A percentile compares a stretch with the other conserved stretches of the same genome.
phyloP scores from a whole-genome alignment of 2,797 vertebrate genomes.

The Vespertilio murinus region DNA sequence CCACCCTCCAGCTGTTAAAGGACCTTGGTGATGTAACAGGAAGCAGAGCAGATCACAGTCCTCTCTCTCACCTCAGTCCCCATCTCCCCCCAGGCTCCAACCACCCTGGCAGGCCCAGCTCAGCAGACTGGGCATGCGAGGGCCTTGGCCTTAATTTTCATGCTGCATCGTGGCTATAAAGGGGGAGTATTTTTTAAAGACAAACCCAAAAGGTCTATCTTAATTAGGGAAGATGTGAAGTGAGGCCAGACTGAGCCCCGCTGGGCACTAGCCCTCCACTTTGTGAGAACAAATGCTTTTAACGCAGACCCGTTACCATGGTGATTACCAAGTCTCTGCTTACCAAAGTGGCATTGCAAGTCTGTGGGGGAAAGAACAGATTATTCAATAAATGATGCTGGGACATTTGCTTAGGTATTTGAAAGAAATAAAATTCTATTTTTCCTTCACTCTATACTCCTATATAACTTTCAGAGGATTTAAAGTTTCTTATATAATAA shows the following conservation, averaged over 20 bases:
- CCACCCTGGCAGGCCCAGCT: background rate
- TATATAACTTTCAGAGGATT: slow-evolving; percentile 24
- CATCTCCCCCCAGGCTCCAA: background rate
- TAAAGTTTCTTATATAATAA: background rate
- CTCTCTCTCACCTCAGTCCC: background rate
- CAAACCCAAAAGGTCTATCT: slow-evolving; percentile 40
- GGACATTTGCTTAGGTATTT: slow-evolving; percentile 65
- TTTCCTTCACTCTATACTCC: slow-evolving; percentile 49
- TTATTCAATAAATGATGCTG: slow-evolving; percentile 30
- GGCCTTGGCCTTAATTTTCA: background rate
- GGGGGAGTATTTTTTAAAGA: background rate
- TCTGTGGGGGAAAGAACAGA: slow-evolving; percentile 45
- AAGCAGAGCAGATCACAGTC: background rate
- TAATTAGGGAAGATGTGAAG: background rate
- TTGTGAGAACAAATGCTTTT: background rate
- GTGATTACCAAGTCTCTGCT: slow-evolving; percentile 29
- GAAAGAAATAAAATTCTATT: slow-evolving; percentile 65
- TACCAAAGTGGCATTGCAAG: slow-evolving; percentile 36
- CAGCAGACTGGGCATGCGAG: background rate
- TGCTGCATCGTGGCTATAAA: background rate
- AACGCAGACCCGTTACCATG: slow-evolving; percentile 29
- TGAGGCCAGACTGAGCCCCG: background rate
- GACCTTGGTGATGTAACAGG: background rate
- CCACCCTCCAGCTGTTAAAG: background rate
- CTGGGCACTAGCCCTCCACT: slow-evolving; percentile 16